Base-by-base conservation (phyloP, 30 jellyfish, hydroid and myxozoan species). In the Cassiopea xamachana region DNA sequence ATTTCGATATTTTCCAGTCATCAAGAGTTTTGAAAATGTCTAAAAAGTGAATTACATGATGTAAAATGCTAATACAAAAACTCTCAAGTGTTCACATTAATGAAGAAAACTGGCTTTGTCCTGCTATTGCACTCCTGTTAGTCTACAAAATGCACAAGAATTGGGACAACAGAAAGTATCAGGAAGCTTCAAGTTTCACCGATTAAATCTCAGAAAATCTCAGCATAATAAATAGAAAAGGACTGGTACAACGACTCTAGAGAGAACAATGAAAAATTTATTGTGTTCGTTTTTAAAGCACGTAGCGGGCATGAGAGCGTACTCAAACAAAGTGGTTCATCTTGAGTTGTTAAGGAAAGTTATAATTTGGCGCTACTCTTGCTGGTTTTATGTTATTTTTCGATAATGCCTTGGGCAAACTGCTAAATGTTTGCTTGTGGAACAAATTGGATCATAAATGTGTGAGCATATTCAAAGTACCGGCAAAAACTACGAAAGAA, bases 261-360 rank as follows among this genome's bases (percentile, higher is more conserved):
- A 69, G 46, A 69, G 78, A 69, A 69, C 78, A 69, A 69, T 69
- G 14, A 17, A 69, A 43, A 6, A 75, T 17, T 75, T 47, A 75
- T 75, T 75, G 84, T 75, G 84, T 69, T 2, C 27, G 61, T 27
- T 75, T 75, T 46, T 75, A 48, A 48, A 43, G 8, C 27, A 51
- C 84, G 84, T 69, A 4, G 84, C 71, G 84, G 84, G 84, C 62
- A 47, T 48, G 84, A 46, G 84, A 75, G 84, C 4, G 84, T 69
- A 75, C 84, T 5, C 84, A 72, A 27, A 16, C 46, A 18, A 5
- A 4, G 9, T 51, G 64, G 4, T 51, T 51, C n/a, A n/a, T n/a
- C n/a, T n/a, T n/a, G n/a, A n/a, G n/a, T n/a, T n/a, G n/a, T n/a
- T n/a, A n/a, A n/a, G n/a, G n/a, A n/a, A n/a, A n/a, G 64, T 51